Conservation (phyloP, 2,888 invertebrate genomes). For the Caenorhabditis macrosperma region DNA sequence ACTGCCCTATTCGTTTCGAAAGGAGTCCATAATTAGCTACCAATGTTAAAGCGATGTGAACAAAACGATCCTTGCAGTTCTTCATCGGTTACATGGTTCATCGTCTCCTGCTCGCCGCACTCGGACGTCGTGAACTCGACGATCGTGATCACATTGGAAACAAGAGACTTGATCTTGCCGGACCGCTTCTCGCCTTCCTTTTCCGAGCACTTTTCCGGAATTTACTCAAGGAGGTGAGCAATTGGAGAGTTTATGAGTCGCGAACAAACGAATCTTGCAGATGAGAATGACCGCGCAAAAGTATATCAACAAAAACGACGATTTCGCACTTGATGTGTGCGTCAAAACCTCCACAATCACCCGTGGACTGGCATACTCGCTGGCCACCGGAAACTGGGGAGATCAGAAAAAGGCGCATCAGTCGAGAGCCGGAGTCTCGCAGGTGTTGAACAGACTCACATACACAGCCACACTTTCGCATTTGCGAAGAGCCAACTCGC, state of each 20-base stretch:
- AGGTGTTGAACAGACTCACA: slow-evolving; percentile 96
- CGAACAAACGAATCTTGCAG: too few relatives aligned
- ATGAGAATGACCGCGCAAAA: slow-evolving; percentile 98
- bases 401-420: slow-evolving; percentile 99
- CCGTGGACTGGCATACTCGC: slow-evolving; percentile 95
- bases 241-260: too few relatives aligned
- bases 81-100: slow-evolving; percentile 94
- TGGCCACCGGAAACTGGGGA: slow-evolving; percentile 99
- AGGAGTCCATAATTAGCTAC: too few relatives aligned
- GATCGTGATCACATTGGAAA: slow-evolving; percentile 99
- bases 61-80: too few relatives aligned
- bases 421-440: slow-evolving; percentile 93
- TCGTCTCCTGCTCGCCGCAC: slow-evolving; percentile 91
- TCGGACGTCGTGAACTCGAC: slow-evolving; percentile 96
- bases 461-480: slow-evolving; percentile 99
- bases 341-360: slow-evolving; percentile 92
- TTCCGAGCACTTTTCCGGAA: slow-evolving; percentile 87
- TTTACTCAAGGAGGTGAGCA: slow-evolving; percentile 77
- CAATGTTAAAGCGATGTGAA: too few relatives aligned
- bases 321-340: slow-evolving; percentile 93
- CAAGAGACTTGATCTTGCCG: slow-evolving; percentile 96
- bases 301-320: slow-evolving; percentile 98
- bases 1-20: too few relatives aligned
- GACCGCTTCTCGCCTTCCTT: slow-evolving; percentile 94
- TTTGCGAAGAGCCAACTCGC: slow-evolving; percentile 97